Percentiles rank a stretch among this genome's conserved stretches.
Conservation (phyloP, 2,113 vertebrate genomes). For the Grammomys surdaster region DNA sequence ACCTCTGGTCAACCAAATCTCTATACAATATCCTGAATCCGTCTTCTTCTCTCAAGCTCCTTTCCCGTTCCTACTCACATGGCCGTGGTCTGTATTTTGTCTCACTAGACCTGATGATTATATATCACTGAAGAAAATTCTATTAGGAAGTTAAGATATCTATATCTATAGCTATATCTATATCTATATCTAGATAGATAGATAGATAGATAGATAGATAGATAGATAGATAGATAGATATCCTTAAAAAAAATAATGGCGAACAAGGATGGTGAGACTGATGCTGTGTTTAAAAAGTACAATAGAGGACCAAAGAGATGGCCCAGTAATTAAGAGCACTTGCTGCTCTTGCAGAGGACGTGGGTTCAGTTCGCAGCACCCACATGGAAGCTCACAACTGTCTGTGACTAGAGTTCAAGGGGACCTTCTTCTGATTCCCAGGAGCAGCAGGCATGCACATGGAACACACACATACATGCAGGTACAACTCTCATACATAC, state of each 20-base stretch:
- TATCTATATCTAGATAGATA: too few relatives aligned
- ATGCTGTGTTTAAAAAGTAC: neutral
- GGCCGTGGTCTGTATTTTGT: neutral
- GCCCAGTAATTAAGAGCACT: neutral
- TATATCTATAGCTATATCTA: neutral
- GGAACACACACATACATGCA: neutral
- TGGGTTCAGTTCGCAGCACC: neutral
- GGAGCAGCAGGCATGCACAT: neutral
- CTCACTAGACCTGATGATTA: neutral
- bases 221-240: too few relatives aligned
- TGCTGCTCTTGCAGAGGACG: neutral
- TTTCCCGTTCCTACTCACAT: neutral
- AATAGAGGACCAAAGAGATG: neutral
- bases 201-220: too few relatives aligned
- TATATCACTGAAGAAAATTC: conserved; percentile 41
- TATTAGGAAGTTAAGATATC: conserved; percentile 14
- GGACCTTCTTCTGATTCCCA: neutral
- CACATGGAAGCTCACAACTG: neutral
- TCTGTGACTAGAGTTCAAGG: neutral
- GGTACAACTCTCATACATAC: too few relatives aligned
- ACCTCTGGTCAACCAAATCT: neutral
- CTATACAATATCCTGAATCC: neutral
- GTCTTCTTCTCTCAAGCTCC: neutral
- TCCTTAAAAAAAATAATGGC: conserved; percentile 1
- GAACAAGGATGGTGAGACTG: conserved; percentile 31